Base-by-base conservation (phyloP, 2,113 vertebrate species). In the Pithys albifrons region DNA sequence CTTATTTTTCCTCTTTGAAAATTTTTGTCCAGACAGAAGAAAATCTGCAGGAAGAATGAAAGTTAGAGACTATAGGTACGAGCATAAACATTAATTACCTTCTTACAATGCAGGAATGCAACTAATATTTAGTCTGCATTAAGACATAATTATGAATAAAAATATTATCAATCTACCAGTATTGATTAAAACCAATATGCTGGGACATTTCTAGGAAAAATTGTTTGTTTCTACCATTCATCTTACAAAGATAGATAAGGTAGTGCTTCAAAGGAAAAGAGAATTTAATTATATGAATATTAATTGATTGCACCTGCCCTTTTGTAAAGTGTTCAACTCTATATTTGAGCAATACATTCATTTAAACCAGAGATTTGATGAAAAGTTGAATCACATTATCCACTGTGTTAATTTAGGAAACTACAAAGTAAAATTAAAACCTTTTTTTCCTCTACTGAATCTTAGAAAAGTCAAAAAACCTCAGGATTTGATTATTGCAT, bases 1-100 rank as follows among this genome's bases (percentile, higher is more conserved):
- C 46, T 85, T 92, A 84, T 75, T 71, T 91, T 86, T 64, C 49
- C 25, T 79, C 61, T 48, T n/a, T n/a, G 35, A 19, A 93, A 79
- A 52, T 83, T 91, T 89, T 84, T 93, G 4, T 54, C 66, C 61
- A 52, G 52, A 80, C 33, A 83, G 69, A 94, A 74, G 46, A 91
- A 85, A 79, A 77, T 59, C 55, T 75, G 39, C 88, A 67, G 28
- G 16, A 92, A 94, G 46, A 85, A 95, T 75, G 84, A 93, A n/a
- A 81, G 75, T 59, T 66, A 75, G 51, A 84, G n/a, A 82, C 10
- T 51, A 89, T 4, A 87, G 59, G 61, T 12, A 64, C 2, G 10
- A 86, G 22, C 5, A 1, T 72, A 62, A 83, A 80, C 57, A 84
- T 48, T 66, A 90, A 66, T 80, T 82, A 82, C 25, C 3, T 85